Evolutionary conservation across 2,797 vertebrate genomes (phyloP).

Genomic region (Erpetoichthys calabaricus): DNA sequence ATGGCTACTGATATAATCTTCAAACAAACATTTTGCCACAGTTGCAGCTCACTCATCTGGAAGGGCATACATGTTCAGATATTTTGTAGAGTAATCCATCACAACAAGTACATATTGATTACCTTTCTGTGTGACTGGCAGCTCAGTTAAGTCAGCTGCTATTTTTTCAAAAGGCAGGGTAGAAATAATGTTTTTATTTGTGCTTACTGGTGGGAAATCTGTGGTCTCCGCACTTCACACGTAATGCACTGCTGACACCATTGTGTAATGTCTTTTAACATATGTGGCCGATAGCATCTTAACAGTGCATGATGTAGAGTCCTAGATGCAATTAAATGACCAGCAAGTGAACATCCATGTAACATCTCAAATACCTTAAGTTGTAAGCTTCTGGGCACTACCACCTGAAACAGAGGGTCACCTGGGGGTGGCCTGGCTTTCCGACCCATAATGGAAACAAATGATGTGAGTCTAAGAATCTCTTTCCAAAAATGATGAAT

Average conservation of each 20-base stretch:
- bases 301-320: slow-evolving; percentile 7
- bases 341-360: slow-evolving; percentile 7
- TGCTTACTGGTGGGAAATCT: slow-evolving; percentile 7
- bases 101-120: slow-evolving; percentile 13
- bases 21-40: slow-evolving; percentile 13
- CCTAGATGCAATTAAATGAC: slow-evolving; percentile 10
- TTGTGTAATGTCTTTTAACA: slow-evolving; percentile 4
- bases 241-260: slow-evolving; percentile 16
- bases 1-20: slow-evolving; percentile 12
- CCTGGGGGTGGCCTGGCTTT: not conserved
- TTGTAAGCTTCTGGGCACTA: not conserved
- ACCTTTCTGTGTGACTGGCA: slow-evolving; percentile 7
- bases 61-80: slow-evolving; percentile 10
- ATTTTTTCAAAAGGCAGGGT: slow-evolving; percentile 4
- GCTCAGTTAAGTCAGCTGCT: slow-evolving; percentile 14
- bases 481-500: not conserved
- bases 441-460: not conserved
- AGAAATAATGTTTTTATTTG: slow-evolving; percentile 9
- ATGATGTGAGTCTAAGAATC: not conserved
- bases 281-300: slow-evolving; percentile 15
- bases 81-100: slow-evolving; percentile 11
- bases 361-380: not conserved
- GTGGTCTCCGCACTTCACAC: slow-evolving; percentile 9
- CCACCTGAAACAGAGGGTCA: not conserved
- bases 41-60: slow-evolving; percentile 11